Evolutionary conservation across 2,888 invertebrate genomes (phyloP).

Genomic region (Allophyes oxyacanthae): DNA sequence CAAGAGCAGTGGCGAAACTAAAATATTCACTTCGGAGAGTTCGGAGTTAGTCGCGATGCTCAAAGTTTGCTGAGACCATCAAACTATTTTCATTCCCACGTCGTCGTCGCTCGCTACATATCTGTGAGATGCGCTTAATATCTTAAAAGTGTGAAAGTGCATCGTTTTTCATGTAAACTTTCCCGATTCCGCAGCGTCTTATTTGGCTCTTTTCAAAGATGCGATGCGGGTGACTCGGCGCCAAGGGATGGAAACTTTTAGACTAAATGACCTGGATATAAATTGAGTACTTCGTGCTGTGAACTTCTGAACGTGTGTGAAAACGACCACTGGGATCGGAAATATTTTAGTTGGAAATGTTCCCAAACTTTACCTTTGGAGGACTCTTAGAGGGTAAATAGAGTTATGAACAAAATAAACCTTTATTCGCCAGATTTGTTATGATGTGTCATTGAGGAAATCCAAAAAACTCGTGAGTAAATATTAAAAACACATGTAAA

Average conservation of each 20-base stretch:
- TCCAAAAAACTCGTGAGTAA: conserved; percentile 20
- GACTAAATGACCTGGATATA: conserved; percentile 78
- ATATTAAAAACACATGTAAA: conserved; percentile 35
- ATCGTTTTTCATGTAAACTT: conserved; percentile 76
- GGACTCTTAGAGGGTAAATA: conserved; percentile 18
- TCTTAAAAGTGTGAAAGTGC: conserved; percentile 72
- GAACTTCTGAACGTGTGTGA: conserved; percentile 57
- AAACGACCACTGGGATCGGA: conserved; percentile 54
- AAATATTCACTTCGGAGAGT: conserved; percentile 60
- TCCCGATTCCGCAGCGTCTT: conserved; percentile 67
- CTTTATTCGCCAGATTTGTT: conserved; percentile 2
- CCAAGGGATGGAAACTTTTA: conserved; percentile 77
- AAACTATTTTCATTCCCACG: conserved; percentile 74
- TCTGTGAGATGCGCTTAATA: conserved; percentile 65
- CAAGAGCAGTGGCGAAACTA: conserved; percentile 46
- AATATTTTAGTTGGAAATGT: conserved; percentile 45
- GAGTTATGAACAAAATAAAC: conserved; percentile 17
- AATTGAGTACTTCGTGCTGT: conserved; percentile 68
- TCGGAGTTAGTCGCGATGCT: conserved; percentile 63
- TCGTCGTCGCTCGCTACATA: conserved; percentile 65
- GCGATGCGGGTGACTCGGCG: conserved; percentile 56
- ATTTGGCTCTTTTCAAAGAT: conserved; percentile 67
- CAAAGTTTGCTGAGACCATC: conserved; percentile 73
- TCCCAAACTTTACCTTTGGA: conserved; percentile 36
- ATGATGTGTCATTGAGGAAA: conserved; percentile 15